phyloP scores from a whole-genome alignment of 2,113 vertebrate genomes.

The Semicossyphus pulcher region DNA sequence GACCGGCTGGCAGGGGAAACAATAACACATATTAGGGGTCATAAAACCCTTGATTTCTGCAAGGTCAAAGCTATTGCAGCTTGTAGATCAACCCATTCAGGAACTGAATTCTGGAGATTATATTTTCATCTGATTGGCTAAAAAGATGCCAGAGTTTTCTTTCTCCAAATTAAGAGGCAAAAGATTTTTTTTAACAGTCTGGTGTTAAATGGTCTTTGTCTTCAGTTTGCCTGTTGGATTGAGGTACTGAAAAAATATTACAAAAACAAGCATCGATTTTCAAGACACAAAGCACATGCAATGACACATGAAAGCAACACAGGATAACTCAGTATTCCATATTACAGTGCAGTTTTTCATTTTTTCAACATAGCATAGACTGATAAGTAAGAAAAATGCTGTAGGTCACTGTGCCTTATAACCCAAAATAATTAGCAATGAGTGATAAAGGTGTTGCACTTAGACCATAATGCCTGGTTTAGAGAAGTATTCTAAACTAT shows the following conservation, averaged over 20 bases:
- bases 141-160: neutral
- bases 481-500: neutral
- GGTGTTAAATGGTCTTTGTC: neutral
- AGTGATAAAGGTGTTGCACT: neutral
- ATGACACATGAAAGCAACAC: neutral
- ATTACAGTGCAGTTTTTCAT: neutral
- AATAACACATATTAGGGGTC: neutral
- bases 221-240: neutral
- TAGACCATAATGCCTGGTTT: neutral
- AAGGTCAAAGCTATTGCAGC: neutral
- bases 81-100: slow-evolving; percentile 13
- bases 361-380: neutral
- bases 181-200: neutral
- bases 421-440: neutral
- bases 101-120: neutral
- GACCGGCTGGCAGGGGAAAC: slow-evolving; percentile 86
- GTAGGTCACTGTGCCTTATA: neutral
- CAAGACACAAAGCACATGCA: slow-evolving; percentile 39
- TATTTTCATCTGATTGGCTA: neutral
- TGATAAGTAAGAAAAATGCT: neutral
- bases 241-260: neutral
- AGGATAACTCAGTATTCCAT: neutral
- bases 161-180: no score
- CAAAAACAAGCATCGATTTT: neutral
- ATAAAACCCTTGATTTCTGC: neutral